These are phyloP conservation scores for Danaus chrysippus DNA, from an alignment of 2,888 invertebrate species.

Conservation along the genomic window DNA sequence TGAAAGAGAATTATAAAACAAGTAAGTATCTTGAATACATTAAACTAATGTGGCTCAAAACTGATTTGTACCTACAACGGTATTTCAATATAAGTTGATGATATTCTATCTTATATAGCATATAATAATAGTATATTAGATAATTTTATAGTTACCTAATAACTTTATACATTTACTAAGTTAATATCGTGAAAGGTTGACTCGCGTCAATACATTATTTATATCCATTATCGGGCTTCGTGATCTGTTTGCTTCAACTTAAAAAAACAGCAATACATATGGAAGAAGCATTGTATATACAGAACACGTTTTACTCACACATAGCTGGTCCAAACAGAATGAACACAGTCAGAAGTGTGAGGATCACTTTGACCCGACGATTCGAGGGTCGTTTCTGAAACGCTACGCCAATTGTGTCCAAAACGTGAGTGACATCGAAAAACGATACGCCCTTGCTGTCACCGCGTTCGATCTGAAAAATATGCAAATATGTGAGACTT, in stretches of 20 bases:
- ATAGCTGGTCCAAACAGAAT: constrained; percentile 73
- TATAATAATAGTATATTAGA: too few species aligned
- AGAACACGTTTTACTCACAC: constrained; percentile 53
- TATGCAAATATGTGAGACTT: constrained; percentile 18
- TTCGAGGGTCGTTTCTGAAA: constrained; percentile 59
- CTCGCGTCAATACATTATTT: constrained; percentile 2
- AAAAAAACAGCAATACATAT: constrained; percentile 6
- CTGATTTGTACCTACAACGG: too few species aligned
- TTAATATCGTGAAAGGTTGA: constrained; percentile 1
- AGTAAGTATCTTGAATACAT: not conserved
- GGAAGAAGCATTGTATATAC: constrained; percentile 7
- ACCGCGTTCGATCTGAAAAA: constrained; percentile 57
- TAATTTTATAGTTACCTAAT: not conserved
- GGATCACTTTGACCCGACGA: constrained; percentile 59
- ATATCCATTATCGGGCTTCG: constrained; percentile 21
- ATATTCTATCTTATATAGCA: too few species aligned
- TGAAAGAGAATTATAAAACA: constrained; percentile 37
- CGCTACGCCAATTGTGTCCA: constrained; percentile 70
- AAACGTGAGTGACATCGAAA: constrained; percentile 84
- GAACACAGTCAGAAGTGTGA: constrained; percentile 71
- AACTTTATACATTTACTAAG: not conserved
- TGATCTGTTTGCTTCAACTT: constrained; percentile 4
- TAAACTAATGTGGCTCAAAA: not conserved
- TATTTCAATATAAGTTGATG: too few species aligned
- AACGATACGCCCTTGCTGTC: constrained; percentile 76